Evolutionary conservation across 2,797 vertebrate species (phyloP), one percentile per base, ranked within the genome.

Genomic region (Fistularia commersonii): DNA sequence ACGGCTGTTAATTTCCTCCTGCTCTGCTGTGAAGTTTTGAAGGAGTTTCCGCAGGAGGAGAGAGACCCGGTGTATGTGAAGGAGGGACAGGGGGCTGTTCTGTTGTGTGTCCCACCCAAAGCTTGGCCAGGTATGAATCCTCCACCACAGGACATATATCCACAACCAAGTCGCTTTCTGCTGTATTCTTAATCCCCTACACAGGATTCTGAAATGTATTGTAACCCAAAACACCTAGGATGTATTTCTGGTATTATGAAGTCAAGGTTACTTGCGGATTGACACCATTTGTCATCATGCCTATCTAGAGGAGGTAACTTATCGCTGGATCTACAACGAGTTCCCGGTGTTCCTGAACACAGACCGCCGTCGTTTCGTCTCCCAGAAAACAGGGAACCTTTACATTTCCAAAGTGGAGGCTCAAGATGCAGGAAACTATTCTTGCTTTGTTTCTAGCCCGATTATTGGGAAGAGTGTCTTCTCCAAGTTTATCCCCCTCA

Each of bases 251-350:
- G 23, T 23, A 23, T 23, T 23, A 23, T 4, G 23, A 23, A 23
- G 23, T 36, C 9, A 10, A 36, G 35, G 35, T 36, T 8, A 36
- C 8, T 31, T 42, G n/a, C 6, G 15, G 35, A 36, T 36, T 8
- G 9, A 36, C 35, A 36, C 23, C 23, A 23, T 23, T 23, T 23
- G 6, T 33, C 12, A 10, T 42, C 12, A 32, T 44, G 39, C 45
- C 12, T 12, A 23, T 23, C 23, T 43, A 99, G 97, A 88, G 87
- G 95, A 96, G 72, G 92, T 98, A 53, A 93, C 90, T 56, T 99
- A 95, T 64, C 94, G 95, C 66, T 99, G 97, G 97, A 94, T 99
- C 81, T 92, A 91, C 69, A 98, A 99, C 8, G 96, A 98, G 79
- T 97, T 98, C 69, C 97, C 97, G 9, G 90, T 94, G 7, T 98